Percentiles rank a stretch among this genome's conserved stretches.
Evolutionary conservation across 2,888 invertebrate species (phyloP).

Genomic region (Adelognathus sp.): DNA sequence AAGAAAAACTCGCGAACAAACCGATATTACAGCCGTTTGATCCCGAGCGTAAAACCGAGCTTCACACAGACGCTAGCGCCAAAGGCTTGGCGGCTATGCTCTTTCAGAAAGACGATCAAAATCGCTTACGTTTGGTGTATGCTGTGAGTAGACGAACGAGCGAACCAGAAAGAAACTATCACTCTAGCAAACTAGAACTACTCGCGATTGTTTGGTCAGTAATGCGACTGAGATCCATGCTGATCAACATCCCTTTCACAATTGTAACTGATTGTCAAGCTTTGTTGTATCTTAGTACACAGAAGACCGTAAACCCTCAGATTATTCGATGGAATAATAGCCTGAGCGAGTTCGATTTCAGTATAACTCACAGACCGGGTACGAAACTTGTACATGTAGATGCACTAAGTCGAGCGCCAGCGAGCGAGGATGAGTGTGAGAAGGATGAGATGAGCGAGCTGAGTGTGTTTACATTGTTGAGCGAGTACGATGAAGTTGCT

Average conservation of each 20-base stretch:
- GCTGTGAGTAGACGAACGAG: constrained; percentile 62
- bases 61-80: constrained; percentile 15
- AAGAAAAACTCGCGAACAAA: not conserved
- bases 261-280: no score
- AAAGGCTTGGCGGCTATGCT: not conserved
- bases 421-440: not conserved
- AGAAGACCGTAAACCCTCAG: not conserved
- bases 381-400: constrained; percentile 55
- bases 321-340: not conserved
- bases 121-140: constrained; percentile 56
- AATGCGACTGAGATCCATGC: not conserved
- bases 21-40: constrained; percentile 27
- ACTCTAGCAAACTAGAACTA: constrained; percentile 57
- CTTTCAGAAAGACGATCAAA: constrained; percentile 57
- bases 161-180: constrained; percentile 64
- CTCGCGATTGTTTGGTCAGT: constrained; percentile 15
- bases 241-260: no score
- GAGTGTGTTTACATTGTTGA: not conserved
- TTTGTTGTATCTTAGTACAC: not conserved
- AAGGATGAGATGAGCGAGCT: not conserved
- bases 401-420: constrained; percentile 58
- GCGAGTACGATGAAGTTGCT: not conserved
- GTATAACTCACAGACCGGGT: constrained; percentile 59
- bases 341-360: constrained; percentile 43
- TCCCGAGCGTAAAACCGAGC: constrained; percentile 3